Percentiles rank a stretch among this genome's conserved stretches.
phyloP scores from a whole-genome alignment of 2,797 vertebrate genomes.

The Pelochelys cantorii region DNA sequence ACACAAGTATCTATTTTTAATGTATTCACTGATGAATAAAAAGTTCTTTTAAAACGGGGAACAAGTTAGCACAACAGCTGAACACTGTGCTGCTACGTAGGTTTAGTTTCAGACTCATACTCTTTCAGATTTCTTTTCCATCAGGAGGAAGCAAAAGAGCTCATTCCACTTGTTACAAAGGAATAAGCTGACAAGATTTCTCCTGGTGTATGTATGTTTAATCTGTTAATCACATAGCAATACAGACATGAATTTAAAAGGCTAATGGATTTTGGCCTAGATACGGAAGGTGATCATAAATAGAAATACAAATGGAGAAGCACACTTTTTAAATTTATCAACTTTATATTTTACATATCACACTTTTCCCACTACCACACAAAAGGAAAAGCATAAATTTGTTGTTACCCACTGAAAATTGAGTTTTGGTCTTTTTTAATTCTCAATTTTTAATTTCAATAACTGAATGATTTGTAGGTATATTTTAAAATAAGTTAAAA shows the following conservation, averaged over 20 bases:
- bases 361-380: background rate
- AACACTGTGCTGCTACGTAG: background rate
- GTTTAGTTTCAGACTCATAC: background rate
- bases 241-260: background rate
- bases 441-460: background rate
- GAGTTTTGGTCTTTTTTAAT: background rate
- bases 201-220: background rate
- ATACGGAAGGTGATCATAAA: background rate
- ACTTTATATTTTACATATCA: background rate
- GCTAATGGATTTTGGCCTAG: background rate
- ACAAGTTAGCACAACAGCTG: background rate
- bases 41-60: background rate
- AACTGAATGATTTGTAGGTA: background rate
- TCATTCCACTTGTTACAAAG: background rate
- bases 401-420: background rate
- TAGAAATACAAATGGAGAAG: background rate
- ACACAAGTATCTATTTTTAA: background rate
- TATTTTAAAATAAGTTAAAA: background rate
- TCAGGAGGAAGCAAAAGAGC: background rate
- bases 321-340: background rate
- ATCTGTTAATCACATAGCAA: background rate
- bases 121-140: background rate
- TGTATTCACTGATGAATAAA: background rate
- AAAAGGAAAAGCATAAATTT: rapidly evolving
- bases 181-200: background rate